Base-by-base conservation (phyloP, 2,797 vertebrate species). In the Phalanger gymnotis region DNA sequence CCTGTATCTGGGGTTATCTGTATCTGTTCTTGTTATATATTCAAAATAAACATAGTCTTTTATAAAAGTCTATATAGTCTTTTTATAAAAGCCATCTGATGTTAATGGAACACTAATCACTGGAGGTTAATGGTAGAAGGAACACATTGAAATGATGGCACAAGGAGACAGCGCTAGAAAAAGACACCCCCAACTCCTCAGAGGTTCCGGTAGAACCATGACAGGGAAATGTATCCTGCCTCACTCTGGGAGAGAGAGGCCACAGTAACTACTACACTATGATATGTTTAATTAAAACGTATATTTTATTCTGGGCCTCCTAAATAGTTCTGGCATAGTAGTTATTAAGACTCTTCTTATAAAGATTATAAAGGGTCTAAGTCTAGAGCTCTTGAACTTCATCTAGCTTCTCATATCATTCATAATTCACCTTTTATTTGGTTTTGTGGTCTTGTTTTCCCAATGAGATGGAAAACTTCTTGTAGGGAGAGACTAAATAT, bases 251-350 rank as follows among this genome's bases (percentile, higher is more conserved):
- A 87, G 22, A 73, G 34, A 73, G 5, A 87, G 25, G 9, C 3
- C 25, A 47, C 10, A 87, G 9, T 87, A 81, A 81, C 6, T 81
- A 40, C 19, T 25, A 25, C 6, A 40, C 97, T 97, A 98, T 97
- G 97, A 98, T 97, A 98, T 97, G 97, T 97, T 98, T 98, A 96
- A 98, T 98, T 98, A 98, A 98, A 97, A 98, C 96, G 98, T 98
- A 97, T 95, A 98, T 96, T 97, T 98, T 97, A 97, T 97, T 98
- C 98, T 98, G 96, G 97, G 96, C 97, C 97, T 97, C 96, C 97
- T 97, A 97, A 96, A 97, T 96, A 96, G 92, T 97, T 97, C 97
- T 98, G 97, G 97, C 96, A 97, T 95, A 52, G 91, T 58, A 95
- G 95, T 73, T 92, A 96, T 96, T 96, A 94, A 96, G 95, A 95